Base-by-base conservation (phyloP, 1,140 invertebrate genomes). In the Pemphigus obesinymphae region DNA sequence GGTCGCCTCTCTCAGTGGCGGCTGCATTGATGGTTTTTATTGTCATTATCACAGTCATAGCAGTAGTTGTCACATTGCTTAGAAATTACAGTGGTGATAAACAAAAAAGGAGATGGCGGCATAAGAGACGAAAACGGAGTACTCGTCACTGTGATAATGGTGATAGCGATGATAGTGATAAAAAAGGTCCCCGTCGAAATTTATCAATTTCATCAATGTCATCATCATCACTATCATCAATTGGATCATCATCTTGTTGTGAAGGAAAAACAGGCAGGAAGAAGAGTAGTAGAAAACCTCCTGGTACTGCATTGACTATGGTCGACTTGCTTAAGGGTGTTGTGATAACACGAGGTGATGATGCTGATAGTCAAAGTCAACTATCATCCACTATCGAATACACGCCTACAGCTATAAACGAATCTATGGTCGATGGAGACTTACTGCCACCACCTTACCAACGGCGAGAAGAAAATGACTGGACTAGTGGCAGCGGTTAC, bases 401-500 rank as follows among this genome's bases (percentile, higher is more conserved):
- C n/a, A 40, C 63, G 13, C 63, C 63, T 5, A 13, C 66, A 1
- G 26, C 15, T 3, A 20, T 48, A 3, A 48, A 26, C 5, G 40
- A 48, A 10, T 73, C 17, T 13, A 31, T 45, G 0, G 43, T 50
- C 1, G 70, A 73, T 31, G 26, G 31, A 0, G 70, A 50, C 0
- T 50, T 73, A 50, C 50, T 50, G 17, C 70, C 29, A 2, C 45
- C 70, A 45, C 23, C 68, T 0, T 50, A 73, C 20, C 26, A 73
- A 73, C 11, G 6, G 45, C 43, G 20, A 3, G 26, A 72, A 29
- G 23, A 48, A n/a, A 3, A 50, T 26, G 68, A 72, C 1, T 72
- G 40, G 11, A 80, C 94, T 3, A 95, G 93, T 43, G 95, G 94
- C 3, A 95, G 93, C 83, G 95, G 95, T 26, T 93, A 92, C 40